Base-by-base conservation (phyloP, 1,140 invertebrate species). In the Drusus annulatus region DNA sequence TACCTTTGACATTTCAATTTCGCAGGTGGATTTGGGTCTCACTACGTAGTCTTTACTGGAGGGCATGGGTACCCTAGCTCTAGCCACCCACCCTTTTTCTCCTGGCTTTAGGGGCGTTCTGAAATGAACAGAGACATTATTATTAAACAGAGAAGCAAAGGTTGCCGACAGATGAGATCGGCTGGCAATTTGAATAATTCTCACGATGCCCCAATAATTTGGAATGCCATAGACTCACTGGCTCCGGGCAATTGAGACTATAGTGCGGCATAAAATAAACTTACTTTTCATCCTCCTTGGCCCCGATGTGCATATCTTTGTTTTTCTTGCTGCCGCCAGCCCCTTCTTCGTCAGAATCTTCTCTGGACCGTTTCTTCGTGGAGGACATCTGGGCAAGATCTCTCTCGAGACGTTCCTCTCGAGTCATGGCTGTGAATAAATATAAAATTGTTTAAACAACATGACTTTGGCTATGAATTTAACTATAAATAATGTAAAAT, bases 11-110 rank as follows among this genome's bases (percentile, higher is more conserved):
- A 97, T 95, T 87, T 98, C 96, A 15, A 93, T 91, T 83, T 98
- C 97, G 80, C 93, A 93, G 79, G 94, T 95, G 92, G 96, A 98
- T 86, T 97, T 96, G 0, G 98, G 98, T 78, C 98, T 90, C 73
- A 97, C 93, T 28, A 99, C 95, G 87, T 99, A 99, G 88, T 99
- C 98, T 90, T 98, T 99, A 86, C 94, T 97, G 54, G 98, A 99
- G 62, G 98, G 98, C 85, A 93, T 89, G 17, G 98, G 98, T 65
- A 99, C 98, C 83, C 98, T 91, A 16, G 98, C 98, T 87, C 98
- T 91, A 10, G 94, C 93, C 63, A 99, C 94, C 96, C 97, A 99
- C 36, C 98, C 98, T 82, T 96, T 95, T 86, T 99, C 97, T 78
- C 98, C 98, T 0, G 98, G 98, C 82, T 96, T 90, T 28, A 97